Conservation (phyloP, 2,888 invertebrate genomes). For the Antitype chi region DNA sequence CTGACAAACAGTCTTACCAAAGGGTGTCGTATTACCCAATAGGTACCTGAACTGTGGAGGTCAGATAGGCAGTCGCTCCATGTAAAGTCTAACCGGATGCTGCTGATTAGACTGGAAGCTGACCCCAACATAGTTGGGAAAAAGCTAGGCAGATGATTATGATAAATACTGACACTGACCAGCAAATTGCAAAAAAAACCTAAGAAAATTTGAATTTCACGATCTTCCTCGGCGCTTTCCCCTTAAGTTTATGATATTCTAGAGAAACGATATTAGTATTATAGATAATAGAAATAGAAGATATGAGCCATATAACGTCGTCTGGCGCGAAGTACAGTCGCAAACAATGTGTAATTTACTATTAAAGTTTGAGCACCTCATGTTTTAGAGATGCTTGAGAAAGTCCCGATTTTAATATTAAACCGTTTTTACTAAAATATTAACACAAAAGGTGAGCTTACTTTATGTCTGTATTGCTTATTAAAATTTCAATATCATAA, state of each 20-base stretch:
- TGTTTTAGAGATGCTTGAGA: not conserved
- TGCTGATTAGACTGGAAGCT: too few species aligned
- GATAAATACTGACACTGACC: too few species aligned
- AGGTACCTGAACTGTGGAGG: too few species aligned
- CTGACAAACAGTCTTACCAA: too few species aligned
- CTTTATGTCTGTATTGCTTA: not conserved
- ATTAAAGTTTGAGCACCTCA: not conserved
- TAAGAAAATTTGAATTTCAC: too few species aligned
- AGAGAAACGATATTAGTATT: conserved; percentile 18
- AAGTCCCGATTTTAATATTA: not conserved
- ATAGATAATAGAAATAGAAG: conserved; percentile 22
- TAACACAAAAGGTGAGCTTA: conserved; percentile 2
- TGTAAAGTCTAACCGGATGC: too few species aligned
- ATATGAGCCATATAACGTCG: not conserved
- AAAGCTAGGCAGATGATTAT: too few species aligned
- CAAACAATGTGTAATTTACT: conserved; percentile 23
- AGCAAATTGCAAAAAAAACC: too few species aligned
- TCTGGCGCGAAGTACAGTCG: not conserved
- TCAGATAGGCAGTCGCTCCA: too few species aligned
- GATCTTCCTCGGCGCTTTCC: too few species aligned
- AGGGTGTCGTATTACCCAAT: too few species aligned
- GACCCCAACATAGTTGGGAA: too few species aligned
- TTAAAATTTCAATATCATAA: conserved; percentile 19
- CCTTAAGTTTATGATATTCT: conserved; percentile 36
- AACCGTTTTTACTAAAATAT: not conserved